These are phyloP conservation scores for Alfaro cultratus DNA, from an alignment of 2,797 vertebrate genomes.

Conservation along the genomic window DNA sequence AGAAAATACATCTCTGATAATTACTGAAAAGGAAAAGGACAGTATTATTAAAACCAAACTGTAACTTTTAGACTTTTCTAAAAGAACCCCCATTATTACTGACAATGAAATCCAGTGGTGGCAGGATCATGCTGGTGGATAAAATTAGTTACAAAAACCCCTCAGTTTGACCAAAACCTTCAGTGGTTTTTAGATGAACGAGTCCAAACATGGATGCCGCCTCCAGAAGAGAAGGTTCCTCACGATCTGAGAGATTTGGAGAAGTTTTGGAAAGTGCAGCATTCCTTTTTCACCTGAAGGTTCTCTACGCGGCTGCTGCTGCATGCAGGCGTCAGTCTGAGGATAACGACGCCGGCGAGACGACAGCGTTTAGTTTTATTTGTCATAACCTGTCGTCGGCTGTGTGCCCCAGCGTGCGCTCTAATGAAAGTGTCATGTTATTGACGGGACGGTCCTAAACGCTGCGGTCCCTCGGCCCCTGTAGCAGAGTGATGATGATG, in stretches of 20 bases:
- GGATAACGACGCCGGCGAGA: background rate
- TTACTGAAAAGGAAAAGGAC: no score
- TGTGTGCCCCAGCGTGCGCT: constrained; percentile 26
- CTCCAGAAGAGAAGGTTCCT: no score
- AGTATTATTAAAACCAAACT: background rate
- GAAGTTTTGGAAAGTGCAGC: no score
- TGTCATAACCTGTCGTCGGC: constrained; percentile 3
- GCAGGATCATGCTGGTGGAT: background rate
- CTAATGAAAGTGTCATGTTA: constrained; percentile 59
- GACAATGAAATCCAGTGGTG: background rate
- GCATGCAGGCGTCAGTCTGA: background rate
- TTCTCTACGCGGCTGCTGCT: accelerated
- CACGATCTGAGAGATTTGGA: no score
- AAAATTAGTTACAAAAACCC: background rate
- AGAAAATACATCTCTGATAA: no score
- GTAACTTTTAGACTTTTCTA: background rate
- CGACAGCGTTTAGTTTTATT: constrained; percentile 26
- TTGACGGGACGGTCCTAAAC: constrained; percentile 56
- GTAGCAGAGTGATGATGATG: constrained; percentile 8
- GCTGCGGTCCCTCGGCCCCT: constrained; percentile 35
- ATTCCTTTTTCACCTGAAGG: background rate
- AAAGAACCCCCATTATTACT: background rate
- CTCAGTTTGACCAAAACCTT: no score
- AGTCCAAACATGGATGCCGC: background rate
- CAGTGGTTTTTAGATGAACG: no score